phyloP scores from a whole-genome alignment of 2,797 vertebrate genomes.

The Spheniscus humboldti region DNA sequence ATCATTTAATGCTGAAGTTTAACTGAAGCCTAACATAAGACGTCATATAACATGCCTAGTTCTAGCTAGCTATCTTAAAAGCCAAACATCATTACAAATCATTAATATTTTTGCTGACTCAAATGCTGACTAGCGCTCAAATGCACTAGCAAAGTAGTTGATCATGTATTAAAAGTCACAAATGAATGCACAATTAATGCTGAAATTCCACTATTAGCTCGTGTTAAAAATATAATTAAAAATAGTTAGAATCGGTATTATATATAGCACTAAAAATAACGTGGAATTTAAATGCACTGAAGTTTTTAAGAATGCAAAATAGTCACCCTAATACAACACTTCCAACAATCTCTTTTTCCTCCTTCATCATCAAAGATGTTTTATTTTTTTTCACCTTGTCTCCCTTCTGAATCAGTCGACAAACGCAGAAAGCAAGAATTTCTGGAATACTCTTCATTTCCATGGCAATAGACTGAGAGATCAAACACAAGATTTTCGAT shows the following conservation, averaged over 20 bases:
- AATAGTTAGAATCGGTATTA: not conserved
- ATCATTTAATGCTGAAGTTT: not conserved
- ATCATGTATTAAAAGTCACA: not conserved
- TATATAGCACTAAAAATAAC: not conserved
- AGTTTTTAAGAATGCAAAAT: not conserved
- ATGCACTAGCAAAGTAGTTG: not conserved
- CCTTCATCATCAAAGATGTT: not conserved
- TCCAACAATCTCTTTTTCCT: accelerated
- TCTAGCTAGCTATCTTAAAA: not conserved
- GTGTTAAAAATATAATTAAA: not conserved
- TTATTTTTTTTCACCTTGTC: not conserved
- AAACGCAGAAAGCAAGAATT: not conserved
- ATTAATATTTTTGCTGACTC: constrained; percentile 13
- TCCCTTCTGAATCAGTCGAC: not conserved
- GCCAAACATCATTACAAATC: not conserved
- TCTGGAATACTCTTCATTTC: constrained; percentile 23
- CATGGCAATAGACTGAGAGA: constrained; percentile 3
- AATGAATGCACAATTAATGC: not conserved
- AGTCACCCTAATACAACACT: not conserved
- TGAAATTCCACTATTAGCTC: not conserved
- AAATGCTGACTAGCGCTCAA: not conserved
- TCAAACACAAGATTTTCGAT: constrained; percentile 1
- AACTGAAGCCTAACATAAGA: not conserved
- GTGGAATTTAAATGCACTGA: not conserved
- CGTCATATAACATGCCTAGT: not conserved